Conservation (phyloP, 2,888 invertebrate genomes). For the Carabus problematicus region DNA sequence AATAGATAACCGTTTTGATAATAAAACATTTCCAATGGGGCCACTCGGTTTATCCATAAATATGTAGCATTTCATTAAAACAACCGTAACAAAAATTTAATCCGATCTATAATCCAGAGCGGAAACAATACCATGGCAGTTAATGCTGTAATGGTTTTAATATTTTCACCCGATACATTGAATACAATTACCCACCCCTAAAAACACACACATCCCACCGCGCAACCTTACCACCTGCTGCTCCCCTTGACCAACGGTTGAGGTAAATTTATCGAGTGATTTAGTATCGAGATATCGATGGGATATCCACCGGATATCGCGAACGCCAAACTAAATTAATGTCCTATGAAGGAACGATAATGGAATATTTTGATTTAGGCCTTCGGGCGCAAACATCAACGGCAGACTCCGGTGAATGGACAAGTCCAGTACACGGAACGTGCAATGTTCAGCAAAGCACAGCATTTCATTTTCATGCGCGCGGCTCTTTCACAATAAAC, state of each 20-base stretch:
- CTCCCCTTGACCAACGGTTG: no score
- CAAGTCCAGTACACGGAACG: neutral
- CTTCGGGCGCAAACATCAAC: neutral
- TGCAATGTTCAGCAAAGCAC: neutral
- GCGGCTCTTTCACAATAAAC: neutral
- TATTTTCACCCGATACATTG: slow-evolving; percentile 18
- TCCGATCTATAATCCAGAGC: no score
- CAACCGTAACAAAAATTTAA: no score
- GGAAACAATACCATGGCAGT: no score
- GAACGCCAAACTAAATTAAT: slow-evolving; percentile 28
- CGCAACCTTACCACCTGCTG: no score
- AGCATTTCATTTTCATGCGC: neutral
- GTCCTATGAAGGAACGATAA: slow-evolving; percentile 33
- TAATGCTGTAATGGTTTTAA: slow-evolving; percentile 6
- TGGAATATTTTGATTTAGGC: slow-evolving; percentile 37
- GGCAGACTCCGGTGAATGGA: neutral
- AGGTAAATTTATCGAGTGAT: slow-evolving; percentile 24
- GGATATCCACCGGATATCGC: slow-evolving; percentile 29
- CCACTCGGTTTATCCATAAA: no score
- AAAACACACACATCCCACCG: no score
- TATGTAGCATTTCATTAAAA: no score
- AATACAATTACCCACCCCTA: slow-evolving; percentile 13
- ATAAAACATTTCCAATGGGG: no score
- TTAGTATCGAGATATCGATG: slow-evolving; percentile 27
- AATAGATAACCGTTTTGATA: no score